Evolutionary conservation across 2,797 vertebrate species (phyloP).

Genomic region (Nannoperca australis): DNA sequence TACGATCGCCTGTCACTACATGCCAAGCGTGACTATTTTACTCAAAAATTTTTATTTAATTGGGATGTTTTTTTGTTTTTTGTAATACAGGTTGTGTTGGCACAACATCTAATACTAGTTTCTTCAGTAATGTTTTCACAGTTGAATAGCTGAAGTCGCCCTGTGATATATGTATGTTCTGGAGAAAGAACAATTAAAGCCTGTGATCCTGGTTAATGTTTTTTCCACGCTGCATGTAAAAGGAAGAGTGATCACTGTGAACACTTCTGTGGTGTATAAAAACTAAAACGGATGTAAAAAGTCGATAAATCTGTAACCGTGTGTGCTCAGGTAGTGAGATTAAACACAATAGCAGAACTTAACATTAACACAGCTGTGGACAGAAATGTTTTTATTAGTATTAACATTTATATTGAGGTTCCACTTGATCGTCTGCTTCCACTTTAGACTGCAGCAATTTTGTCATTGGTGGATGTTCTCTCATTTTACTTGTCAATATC

Average conservation of each 20-base stretch:
- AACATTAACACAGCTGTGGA: slow-evolving; percentile 5
- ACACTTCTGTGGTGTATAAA: slow-evolving; percentile 48
- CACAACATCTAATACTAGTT: background rate
- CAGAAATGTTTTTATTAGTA: background rate
- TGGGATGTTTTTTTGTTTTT: background rate
- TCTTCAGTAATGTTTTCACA: background rate
- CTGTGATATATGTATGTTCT: slow-evolving; percentile 24
- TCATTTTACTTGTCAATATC: slow-evolving; percentile 58
- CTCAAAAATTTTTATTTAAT: slow-evolving; percentile 10
- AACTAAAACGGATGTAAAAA: slow-evolving; percentile 14
- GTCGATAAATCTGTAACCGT: slow-evolving; percentile 22
- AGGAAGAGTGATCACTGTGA: slow-evolving; percentile 13
- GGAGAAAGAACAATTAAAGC: slow-evolving; percentile 32
- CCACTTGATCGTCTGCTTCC: slow-evolving; percentile 45
- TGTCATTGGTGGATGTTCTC: slow-evolving; percentile 43
- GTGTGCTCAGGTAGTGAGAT: slow-evolving; percentile 4
- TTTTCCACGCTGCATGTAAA: slow-evolving; percentile 28
- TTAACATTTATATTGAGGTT: slow-evolving; percentile 20
- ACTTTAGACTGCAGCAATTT: slow-evolving; percentile 30
- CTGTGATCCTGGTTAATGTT: slow-evolving; percentile 30
- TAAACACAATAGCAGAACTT: slow-evolving; percentile 21
- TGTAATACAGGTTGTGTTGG: background rate
- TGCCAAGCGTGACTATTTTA: slow-evolving; percentile 11
- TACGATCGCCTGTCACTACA: background rate
- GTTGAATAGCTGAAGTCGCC: slow-evolving; percentile 18